These are phyloP conservation scores for Fragum whitleyi DNA, from an alignment of 2,888 invertebrate genomes.

Conservation along the genomic window DNA sequence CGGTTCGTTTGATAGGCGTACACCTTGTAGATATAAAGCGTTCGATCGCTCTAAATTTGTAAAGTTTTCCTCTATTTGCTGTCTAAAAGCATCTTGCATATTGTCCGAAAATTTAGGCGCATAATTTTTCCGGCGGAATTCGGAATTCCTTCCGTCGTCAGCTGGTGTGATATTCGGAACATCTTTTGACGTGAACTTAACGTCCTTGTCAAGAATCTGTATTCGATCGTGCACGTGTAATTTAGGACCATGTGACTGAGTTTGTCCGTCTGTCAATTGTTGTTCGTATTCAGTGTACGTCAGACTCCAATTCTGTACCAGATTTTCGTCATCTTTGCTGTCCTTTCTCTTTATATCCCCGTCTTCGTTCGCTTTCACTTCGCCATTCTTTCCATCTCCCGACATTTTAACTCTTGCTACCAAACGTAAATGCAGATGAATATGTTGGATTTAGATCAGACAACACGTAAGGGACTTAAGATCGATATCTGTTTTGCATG, in stretches of 20 bases:
- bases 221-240: conserved; percentile 5
- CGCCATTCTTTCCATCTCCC: not conserved
- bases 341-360: not conserved
- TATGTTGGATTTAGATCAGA: too few relatives aligned
- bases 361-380: not conserved
- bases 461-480: too few relatives aligned
- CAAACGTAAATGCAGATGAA: too few relatives aligned
- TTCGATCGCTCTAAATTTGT: conserved; percentile 6
- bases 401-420: not conserved
- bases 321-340: conserved; percentile 55
- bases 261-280: conserved; percentile 2
- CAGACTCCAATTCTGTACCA: conserved; percentile 59
- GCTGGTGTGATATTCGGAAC: not conserved
- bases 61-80: conserved; percentile 15
- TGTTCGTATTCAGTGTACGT: conserved; percentile 55
- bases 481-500: too few relatives aligned
- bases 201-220: conserved; percentile 17
- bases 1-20: not conserved
- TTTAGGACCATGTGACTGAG: conserved; percentile 11
- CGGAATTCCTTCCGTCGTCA: conserved; percentile 10
- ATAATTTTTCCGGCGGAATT: not conserved
- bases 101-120: not conserved
- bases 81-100: conserved; percentile 14
- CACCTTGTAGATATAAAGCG: conserved; percentile 5
- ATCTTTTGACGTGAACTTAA: conserved; percentile 14